phyloP scores from a whole-genome alignment of 2,888 invertebrate species.

The Agriopis marginaria region DNA sequence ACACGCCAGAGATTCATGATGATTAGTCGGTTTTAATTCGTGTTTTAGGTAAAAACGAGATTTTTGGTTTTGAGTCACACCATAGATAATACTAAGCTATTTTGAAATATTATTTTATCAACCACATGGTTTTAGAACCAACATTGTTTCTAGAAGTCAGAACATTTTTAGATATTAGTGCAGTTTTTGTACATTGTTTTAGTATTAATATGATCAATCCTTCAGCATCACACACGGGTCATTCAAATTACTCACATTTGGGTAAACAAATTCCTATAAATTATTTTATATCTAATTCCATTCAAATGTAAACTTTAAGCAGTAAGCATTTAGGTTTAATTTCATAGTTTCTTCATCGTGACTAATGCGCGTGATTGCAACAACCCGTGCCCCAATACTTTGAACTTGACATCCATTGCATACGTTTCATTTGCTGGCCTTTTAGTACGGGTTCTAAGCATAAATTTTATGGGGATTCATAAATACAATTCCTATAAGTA shows the following conservation, averaged over 20 bases:
- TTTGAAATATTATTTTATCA: constrained; percentile 1
- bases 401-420: constrained; percentile 74
- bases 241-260: constrained; percentile 27
- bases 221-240: constrained; percentile 17
- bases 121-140: not conserved
- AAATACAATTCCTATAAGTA: not conserved
- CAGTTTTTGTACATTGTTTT: not conserved
- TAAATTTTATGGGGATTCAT: constrained; percentile 9
- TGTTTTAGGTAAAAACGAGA: constrained; percentile 28
- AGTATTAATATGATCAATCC: not conserved
- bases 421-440: constrained; percentile 49
- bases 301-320: constrained; percentile 20
- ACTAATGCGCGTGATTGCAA: constrained; percentile 65
- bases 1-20: constrained; percentile 42
- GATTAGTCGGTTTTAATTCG: constrained; percentile 3
- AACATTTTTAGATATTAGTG: not conserved
- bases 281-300: constrained; percentile 6
- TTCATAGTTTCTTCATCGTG: constrained; percentile 49
- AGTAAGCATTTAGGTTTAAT: constrained; percentile 7
- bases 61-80: constrained; percentile 11
- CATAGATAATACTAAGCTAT: not conserved
- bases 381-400: constrained; percentile 64
- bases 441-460: constrained; percentile 36
- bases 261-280: constrained; percentile 6
- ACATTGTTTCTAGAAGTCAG: not conserved